Evolutionary conservation across 1,140 invertebrate species (phyloP), one percentile per base, ranked within the genome.

Genomic region (Eueides isabella): DNA sequence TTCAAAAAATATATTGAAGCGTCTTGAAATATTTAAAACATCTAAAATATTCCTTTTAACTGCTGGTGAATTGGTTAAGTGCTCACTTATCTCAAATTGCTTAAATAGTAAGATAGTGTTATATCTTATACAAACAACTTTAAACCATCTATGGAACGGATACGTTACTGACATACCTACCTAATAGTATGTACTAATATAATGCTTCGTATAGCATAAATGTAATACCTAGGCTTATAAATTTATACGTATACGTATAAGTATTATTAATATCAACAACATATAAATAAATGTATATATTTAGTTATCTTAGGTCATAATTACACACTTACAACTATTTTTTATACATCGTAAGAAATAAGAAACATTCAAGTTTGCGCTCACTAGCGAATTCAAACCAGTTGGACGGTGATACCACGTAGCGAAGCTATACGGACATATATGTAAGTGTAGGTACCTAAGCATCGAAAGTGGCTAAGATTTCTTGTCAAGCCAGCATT

Each of bases 401-500:
- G 68, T 70, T 70, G 35, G 12, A 41, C 38, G 28, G 19, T 19
- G 30, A 69, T 61, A 69, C 48, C 30, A 31, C 38, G 31, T 12
- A 28, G 30, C 16, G 5, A 69, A 29, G 28, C 31, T 72, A 66
- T 72, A 72, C 29, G n/a, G n/a, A n/a, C n/a, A n/a, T n/a, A 63
- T 14, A 7, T 71, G 65, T 41, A 72, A 14, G 16, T 55, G 29
- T 55, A 29, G 33, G 48, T 71, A 67, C 61, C 70, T 63, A 38
- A 69, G 30, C 71, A 81, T 79, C 76, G 80, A 81, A 81, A 81
- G 80, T 81, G 78, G 62, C 71, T 67, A 81, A 79, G 75, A 77
- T 76, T 81, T 79, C 80, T 81, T 69, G 72, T 75, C 74, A 48
- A 44, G 61, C 62, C 71, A 76, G 72, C 72, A 72, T 71, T 75